These are phyloP conservation scores for Sebastes oblongus DNA, from an alignment of 2,797 vertebrate species.

Conservation along the genomic window DNA sequence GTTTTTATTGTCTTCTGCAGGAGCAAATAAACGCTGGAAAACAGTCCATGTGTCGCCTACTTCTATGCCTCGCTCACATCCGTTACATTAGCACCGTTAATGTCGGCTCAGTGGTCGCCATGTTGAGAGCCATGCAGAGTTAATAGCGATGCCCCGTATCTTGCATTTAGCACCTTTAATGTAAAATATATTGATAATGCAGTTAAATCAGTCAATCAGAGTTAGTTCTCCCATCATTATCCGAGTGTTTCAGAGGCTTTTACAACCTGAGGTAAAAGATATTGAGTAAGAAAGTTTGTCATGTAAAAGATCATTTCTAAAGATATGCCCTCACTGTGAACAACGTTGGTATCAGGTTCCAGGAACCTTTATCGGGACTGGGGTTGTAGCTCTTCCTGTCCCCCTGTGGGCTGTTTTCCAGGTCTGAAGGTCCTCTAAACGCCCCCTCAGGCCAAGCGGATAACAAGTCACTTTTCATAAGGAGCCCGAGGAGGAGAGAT, in stretches of 20 bases:
- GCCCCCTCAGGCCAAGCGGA: slow-evolving; percentile 34
- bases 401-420: slow-evolving; percentile 28
- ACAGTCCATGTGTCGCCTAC: too few species aligned
- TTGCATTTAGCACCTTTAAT: too few species aligned
- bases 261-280: neutral
- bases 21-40: too few species aligned
- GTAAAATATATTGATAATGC: neutral
- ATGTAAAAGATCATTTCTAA: neutral
- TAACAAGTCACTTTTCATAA: slow-evolving; percentile 58
- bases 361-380: neutral
- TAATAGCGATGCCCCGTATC: too few species aligned
- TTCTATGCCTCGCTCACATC: too few species aligned
- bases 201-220: neutral
- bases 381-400: neutral
- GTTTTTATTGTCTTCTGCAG: too few species aligned
- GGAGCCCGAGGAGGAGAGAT: slow-evolving; percentile 52
- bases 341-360: neutral
- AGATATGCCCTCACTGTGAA: neutral
- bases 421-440: slow-evolving; percentile 39
- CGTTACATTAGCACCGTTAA: too few species aligned
- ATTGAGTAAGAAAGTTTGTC: neutral
- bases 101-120: too few species aligned
- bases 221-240: neutral
- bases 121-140: too few species aligned
- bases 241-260: neutral